phyloP scores from a whole-genome alignment of 2,888 invertebrate species.

The Andrena camellia region DNA sequence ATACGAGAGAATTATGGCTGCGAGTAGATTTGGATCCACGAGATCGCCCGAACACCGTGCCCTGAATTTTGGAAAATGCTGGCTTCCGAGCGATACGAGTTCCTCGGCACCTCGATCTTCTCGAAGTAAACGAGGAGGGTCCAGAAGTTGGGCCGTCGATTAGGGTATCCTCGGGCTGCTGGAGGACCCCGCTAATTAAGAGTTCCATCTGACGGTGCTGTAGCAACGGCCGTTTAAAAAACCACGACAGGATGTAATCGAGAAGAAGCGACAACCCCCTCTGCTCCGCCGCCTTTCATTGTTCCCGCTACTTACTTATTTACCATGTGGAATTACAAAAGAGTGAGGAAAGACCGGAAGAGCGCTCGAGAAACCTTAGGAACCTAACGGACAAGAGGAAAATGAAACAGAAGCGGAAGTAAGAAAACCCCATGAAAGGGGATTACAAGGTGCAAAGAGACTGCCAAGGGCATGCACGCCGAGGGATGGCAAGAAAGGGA shows the following conservation, averaged over 20 bases:
- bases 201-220: not conserved
- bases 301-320: conserved; percentile 41
- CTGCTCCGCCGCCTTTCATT: conserved; percentile 9
- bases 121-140: not conserved
- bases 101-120: not conserved
- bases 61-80: not conserved
- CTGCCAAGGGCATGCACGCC: not conserved
- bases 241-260: conserved; percentile 13
- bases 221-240: conserved; percentile 14
- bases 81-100: not conserved
- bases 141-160: not conserved
- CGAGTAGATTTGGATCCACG: conserved; percentile 39
- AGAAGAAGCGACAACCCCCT: conserved; percentile 24
- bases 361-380: conserved; percentile 27
- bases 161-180: not conserved
- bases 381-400: conserved; percentile 38
- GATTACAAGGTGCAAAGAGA: conserved; percentile 47
- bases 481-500: not conserved
- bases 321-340: conserved; percentile 48
- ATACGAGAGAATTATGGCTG: conserved; percentile 47
- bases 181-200: not conserved
- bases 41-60: conserved; percentile 15
- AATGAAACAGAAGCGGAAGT: conserved; percentile 38
- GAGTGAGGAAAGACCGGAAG: conserved; percentile 31
- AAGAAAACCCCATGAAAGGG: conserved; percentile 49